These are phyloP conservation scores for Neosilurus hyrtlii DNA, from an alignment of 2,797 vertebrate genomes.

Conservation along the genomic window DNA sequence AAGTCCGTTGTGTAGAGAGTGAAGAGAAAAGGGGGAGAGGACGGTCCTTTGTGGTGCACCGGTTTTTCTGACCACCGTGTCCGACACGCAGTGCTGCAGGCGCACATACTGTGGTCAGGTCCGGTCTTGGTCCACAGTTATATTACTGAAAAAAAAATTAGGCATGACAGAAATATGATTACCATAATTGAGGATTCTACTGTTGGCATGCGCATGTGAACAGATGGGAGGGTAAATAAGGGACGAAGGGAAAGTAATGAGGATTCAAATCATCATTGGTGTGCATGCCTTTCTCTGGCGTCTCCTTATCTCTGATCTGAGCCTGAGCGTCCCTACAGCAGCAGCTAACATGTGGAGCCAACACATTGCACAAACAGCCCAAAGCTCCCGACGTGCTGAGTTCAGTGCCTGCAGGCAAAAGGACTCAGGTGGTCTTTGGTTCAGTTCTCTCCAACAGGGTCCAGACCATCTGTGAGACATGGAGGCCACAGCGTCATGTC, in stretches of 20 bases:
- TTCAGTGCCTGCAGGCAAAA: slow-evolving; percentile 42
- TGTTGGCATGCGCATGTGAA: neutral
- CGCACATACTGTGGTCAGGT: too few relatives aligned
- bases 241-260: neutral
- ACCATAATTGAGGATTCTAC: neutral
- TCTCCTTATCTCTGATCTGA: neutral
- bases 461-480: slow-evolving; percentile 42
- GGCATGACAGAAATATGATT: neutral
- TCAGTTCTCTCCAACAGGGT: slow-evolving; percentile 39
- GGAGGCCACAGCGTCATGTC: slow-evolving; percentile 21
- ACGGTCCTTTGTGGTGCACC: too few relatives aligned
- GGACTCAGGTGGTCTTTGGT: slow-evolving; percentile 64
- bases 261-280: neutral
- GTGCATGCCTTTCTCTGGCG: neutral
- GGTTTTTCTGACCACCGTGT: too few relatives aligned
- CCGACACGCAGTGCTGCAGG: too few relatives aligned
- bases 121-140: too few relatives aligned
- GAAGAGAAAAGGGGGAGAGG: too few relatives aligned
- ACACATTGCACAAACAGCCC: slow-evolving; percentile 29
- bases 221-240: slow-evolving; percentile 11
- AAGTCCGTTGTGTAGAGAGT: too few relatives aligned
- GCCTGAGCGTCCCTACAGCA: neutral
- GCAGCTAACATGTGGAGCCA: neutral
- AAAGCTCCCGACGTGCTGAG: slow-evolving; percentile 40
- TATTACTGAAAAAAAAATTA: neutral